phyloP scores from a whole-genome alignment of 2,113 vertebrate genomes.

The Bettongia penicillata region DNA sequence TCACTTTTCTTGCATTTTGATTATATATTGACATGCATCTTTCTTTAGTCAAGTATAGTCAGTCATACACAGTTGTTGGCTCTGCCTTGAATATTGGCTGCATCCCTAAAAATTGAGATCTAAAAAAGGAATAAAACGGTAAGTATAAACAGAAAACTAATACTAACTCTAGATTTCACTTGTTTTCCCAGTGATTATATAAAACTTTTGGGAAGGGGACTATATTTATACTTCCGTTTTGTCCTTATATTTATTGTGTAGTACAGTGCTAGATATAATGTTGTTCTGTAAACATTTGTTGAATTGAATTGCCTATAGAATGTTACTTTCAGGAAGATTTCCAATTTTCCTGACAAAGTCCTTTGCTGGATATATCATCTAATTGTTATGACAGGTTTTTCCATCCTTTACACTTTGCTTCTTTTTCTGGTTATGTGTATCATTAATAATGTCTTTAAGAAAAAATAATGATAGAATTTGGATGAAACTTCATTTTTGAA shows the following conservation, averaged over 20 bases:
- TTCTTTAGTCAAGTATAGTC: neutral
- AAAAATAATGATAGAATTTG: neutral
- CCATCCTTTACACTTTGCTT: neutral
- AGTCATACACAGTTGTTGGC: neutral
- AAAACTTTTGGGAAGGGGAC: neutral
- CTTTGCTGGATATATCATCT: neutral
- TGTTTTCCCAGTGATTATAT: neutral
- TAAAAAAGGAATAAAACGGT: neutral
- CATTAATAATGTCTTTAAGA: neutral
- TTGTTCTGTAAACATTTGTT: neutral
- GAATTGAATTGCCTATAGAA: neutral
- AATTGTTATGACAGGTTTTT: neutral
- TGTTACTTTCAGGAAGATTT: neutral
- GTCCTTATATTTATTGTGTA: neutral
- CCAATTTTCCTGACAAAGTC: neutral
- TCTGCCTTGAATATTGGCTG: neutral
- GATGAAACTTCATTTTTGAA: neutral
- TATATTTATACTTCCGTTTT: neutral
- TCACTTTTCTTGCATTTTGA: neutral
- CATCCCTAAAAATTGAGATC: neutral
- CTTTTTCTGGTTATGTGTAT: neutral
- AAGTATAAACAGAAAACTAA: neutral
- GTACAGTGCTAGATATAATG: neutral
- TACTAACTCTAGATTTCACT: neutral
- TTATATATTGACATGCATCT: neutral